Base-by-base conservation (phyloP, 2,113 vertebrate species). In the Oplegnathus fasciatus region DNA sequence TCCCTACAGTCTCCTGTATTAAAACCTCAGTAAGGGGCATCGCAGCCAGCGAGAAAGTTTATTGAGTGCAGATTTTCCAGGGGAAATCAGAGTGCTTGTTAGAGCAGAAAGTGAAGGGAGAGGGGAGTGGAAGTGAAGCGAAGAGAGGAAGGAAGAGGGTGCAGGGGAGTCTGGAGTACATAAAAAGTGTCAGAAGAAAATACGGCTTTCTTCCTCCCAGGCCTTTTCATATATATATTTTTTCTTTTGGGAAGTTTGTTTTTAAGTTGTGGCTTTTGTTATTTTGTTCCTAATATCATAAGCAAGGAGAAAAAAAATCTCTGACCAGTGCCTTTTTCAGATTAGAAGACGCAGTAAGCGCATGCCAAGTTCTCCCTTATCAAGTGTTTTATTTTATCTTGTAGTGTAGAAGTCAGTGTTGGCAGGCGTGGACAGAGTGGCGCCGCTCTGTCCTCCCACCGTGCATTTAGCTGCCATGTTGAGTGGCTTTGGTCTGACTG, bases 11-110 rank as follows among this genome's bases (percentile, higher is more conserved):
- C 24, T 37, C 72, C 71, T 83, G 57, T 69, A 80, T 90, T 87
- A 86, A 90, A 92, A 71, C 66, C 72, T 69, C 75, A 77, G 87
- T 78, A 30, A 74, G 84, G 82, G 67, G 74, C 73, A 85, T 82
- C 87, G 77, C 14, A 82, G 84, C 58, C 70, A 74, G 75, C 20
- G 44, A 83, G 83, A 80, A 88, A 75, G 78, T 86, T 92, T 91
- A 88, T 86, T 87, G 89, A 88, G 83, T 88, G 92, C 85, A 86
- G 92, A 93, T 93, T 94, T 95, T 93, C 88, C 92, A 87, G 84
- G 84, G 89, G 88, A 92, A 93, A 94, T 93, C 91, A 91, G 89
- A 90, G 83, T 83, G 86, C 90, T 89, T 91, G 90, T 90, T 89
- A 90, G 86, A 92, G 91, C 89, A 90, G 78, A 93, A 91, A 92